phyloP scores from a whole-genome alignment of 2,113 vertebrate genomes.

The Nothobranchius furzeri region DNA sequence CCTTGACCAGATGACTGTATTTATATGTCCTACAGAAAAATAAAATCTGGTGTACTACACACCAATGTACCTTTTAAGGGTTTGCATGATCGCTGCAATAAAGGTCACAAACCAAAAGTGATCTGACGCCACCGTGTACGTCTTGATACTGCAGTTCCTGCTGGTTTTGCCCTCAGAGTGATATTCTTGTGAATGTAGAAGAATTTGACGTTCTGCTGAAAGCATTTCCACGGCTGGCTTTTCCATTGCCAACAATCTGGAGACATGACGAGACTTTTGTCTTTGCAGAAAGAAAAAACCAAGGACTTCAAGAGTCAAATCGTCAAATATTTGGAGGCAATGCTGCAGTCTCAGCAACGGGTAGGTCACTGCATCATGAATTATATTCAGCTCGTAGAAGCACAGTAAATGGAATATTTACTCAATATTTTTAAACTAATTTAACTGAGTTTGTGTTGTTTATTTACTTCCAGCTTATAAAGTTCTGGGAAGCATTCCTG shows the following conservation, averaged over 20 bases:
- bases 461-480: slow-evolving; percentile 84
- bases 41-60: not conserved
- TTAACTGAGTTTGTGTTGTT: slow-evolving; percentile 6
- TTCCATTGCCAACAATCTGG: not conserved
- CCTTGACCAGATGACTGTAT: no score
- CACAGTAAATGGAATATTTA: no score
- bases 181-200: not conserved
- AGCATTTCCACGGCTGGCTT: not conserved
- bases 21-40: not conserved
- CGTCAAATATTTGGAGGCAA: slow-evolving; percentile 90
- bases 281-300: slow-evolving; percentile 89
- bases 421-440: not conserved
- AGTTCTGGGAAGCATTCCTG: slow-evolving; percentile 97
- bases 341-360: slow-evolving; percentile 91
- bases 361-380: slow-evolving; percentile 68
- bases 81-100: not conserved
- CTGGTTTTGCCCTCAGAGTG: not conserved
- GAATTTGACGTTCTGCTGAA: not conserved
- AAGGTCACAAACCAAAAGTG: not conserved
- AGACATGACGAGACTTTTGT: slow-evolving; percentile 13
- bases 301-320: slow-evolving; percentile 94
- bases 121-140: not conserved
- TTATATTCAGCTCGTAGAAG: not conserved
- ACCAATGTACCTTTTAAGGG: not conserved
- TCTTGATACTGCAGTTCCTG: not conserved